Evolutionary conservation across 2,797 vertebrate genomes (phyloP), one percentile per base, ranked within the genome.

Genomic region (Eurystomus glaucurus): DNA sequence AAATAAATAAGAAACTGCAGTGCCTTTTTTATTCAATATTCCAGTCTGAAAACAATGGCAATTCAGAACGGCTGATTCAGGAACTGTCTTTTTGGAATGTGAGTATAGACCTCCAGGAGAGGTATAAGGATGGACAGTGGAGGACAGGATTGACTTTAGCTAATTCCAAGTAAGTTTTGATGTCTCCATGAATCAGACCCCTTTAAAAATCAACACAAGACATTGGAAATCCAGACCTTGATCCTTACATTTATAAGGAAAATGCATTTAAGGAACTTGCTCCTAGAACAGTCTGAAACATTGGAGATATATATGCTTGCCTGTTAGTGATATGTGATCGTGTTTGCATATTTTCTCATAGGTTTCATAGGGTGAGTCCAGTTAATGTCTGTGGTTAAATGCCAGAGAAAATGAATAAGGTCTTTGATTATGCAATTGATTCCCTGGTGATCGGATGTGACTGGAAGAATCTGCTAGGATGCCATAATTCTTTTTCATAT

Each of bases 401-500:
- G 26, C 4, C 51, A 93, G 64, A 70, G 22, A 87, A 77, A 95
- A 94, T 76, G 15, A 87, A 82, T 74, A 85, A n/a, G 16, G 6
- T 69, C 31, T 81, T 90, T 81, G 69, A 93, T 78, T 92, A 84
- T 20, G 20, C 48, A 85, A 37, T 84, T 80, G 55, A 77, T 84
- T 94, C n/a, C 50, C 28, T 91, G 51, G 35, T 74, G 60, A 75
- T 33, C 9, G 3, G 22, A 74, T 89, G 31, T 80, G 66, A 80
- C 41, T 77, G 43, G 68, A 77, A 66, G 16, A 41, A 72, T 60
- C 35, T 92, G 22, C 58, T 39, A 57, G 26, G 17, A n/a, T 10
- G 70, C 14, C 10, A 26, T 82, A 46, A 55, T 48, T 72, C 31
- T 81, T 96, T 76, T 66, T 79, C 35, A 35, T 55, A 71, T 57